Base-by-base conservation (phyloP, 2,113 vertebrate genomes). In the Maylandia zebra region DNA sequence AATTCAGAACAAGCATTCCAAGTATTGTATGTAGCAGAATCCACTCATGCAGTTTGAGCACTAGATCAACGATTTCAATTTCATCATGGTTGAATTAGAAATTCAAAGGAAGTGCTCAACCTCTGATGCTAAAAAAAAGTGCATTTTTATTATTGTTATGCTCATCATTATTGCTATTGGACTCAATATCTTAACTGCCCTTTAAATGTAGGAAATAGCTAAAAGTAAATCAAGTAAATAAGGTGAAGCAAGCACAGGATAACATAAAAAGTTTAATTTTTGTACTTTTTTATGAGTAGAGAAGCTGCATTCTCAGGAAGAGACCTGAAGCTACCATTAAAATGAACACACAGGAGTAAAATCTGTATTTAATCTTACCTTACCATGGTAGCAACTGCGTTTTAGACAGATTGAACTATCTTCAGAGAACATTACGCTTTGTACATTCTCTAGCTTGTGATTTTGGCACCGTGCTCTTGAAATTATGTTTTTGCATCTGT, bases 401-500 rank as follows among this genome's bases (percentile, higher is more conserved):
- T 87, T 36, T 11, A 36, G 19, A 85, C 38, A 10, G 19, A 32
- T 27, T 57, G 4, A 34, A 41, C 3, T 34, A 71, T 10, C 32
- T 84, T 32, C 36, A 81, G 55, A 43, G 11, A 53, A 78, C 38
- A 19, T 3, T 32, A 5, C 8, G 4, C 19, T 5, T 13, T 64
- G 12, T 57, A n/a, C n/a, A 43, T 66, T 50, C 59, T 88, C 52
- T 17, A 24, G 36, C 55, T 61, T 50, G 52, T 56, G 56, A 61
- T 8, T 76, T 53, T 38, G 71, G 52, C 22, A 12, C 38, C 55
- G 22, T 38, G 27, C 57, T 74, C 59, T 14, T 83, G 61, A 53
- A 53, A 12, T 56, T 7, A 34, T 36, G 76, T 52, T 50, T 79
- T 52, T 83, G 83, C 81, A 81, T 82, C 48, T 82, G 83, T 84